phyloP scores from a whole-genome alignment of 2,888 invertebrate species.

The Galerucella pusilla region DNA sequence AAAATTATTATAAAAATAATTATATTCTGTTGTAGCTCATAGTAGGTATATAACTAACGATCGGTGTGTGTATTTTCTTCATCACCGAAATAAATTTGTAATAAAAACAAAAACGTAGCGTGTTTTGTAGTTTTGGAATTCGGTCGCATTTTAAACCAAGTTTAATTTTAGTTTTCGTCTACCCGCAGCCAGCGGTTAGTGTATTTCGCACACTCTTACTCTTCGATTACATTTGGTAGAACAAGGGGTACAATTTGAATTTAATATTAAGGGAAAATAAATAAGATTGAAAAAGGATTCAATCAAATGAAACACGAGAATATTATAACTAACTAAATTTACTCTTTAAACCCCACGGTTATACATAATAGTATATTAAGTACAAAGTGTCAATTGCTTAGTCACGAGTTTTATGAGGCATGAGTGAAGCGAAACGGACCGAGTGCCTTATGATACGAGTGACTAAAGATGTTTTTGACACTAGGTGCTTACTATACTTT shows the following conservation, averaged over 20 bases:
- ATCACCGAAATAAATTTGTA: constrained; percentile 28
- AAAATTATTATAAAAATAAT: constrained; percentile 13
- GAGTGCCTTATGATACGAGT: no score
- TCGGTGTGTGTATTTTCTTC: constrained; percentile 22
- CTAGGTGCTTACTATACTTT: no score
- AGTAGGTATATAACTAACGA: not conserved
- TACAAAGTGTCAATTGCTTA: no score
- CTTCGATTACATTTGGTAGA: not conserved
- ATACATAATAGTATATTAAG: no score
- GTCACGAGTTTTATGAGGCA: no score
- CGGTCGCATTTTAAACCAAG: constrained; percentile 34
- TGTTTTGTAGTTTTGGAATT: constrained; percentile 41
- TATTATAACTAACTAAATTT: no score
- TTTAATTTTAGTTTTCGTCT: constrained; percentile 40
- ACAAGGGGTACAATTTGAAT: not conserved
- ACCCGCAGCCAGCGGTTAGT: constrained; percentile 4
- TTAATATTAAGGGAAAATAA: no score
- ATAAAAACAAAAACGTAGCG: constrained; percentile 32
- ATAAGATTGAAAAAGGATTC: no score
- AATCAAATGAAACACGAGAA: no score
- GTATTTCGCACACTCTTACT: constrained; percentile 19
- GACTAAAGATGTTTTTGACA: no score
- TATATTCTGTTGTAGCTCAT: not conserved
- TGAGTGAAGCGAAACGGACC: no score
- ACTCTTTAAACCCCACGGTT: no score